These are phyloP conservation scores for Dicrurus megarhynchus DNA, from an alignment of 2,113 vertebrate genomes.

Conservation along the genomic window DNA sequence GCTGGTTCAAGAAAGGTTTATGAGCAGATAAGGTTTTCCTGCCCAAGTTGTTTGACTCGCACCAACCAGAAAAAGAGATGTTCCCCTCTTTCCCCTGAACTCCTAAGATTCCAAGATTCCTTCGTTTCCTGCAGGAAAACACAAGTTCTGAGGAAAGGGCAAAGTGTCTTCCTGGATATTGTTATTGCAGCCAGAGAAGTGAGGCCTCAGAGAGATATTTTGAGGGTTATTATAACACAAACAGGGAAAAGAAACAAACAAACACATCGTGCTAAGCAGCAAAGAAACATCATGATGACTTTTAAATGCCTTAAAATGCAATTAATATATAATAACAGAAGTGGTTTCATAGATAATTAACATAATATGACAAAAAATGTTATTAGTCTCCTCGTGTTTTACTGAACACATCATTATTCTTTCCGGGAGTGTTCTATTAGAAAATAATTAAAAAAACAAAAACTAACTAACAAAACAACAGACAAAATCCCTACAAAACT, in stretches of 20 bases:
- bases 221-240: not conserved
- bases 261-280: not conserved
- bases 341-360: slow-evolving; percentile 10
- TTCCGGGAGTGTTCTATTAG: not conserved
- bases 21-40: not conserved
- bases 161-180: not conserved
- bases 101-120: not conserved
- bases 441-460: not conserved
- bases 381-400: slow-evolving; percentile 4
- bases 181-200: not conserved
- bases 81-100: not conserved
- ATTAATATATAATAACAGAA: slow-evolving; percentile 1
- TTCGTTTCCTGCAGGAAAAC: not conserved
- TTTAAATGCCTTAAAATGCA: not conserved
- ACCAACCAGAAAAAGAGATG: not conserved
- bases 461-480: not conserved
- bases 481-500: not conserved
- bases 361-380: not conserved
- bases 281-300: not conserved
- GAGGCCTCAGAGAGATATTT: not conserved
- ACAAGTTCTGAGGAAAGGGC: not conserved
- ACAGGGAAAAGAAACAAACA: not conserved
- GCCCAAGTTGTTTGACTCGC: rapidly evolving
- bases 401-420: not conserved
- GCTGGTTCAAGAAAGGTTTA: not conserved